Evolutionary conservation across 2,113 vertebrate genomes (phyloP).

Genomic region (Percopsis transmontana): DNA sequence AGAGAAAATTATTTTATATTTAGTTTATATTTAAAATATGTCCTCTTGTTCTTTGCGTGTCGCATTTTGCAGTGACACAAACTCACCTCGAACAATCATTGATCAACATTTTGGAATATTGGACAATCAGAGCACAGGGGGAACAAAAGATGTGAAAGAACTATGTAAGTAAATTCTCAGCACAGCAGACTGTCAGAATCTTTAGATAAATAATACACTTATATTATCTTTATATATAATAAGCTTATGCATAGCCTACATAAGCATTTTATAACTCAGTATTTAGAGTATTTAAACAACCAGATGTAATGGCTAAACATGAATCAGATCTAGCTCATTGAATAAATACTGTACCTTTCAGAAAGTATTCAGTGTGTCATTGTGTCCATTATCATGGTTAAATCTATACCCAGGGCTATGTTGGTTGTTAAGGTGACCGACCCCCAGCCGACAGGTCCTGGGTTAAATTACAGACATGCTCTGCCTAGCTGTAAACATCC

Average conservation of each 20-base stretch:
- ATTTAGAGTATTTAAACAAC: slow-evolving; percentile 17
- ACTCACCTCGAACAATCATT: too few species aligned
- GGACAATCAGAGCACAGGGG: neutral
- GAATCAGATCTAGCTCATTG: slow-evolving; percentile 28
- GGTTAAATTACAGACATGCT: too few species aligned
- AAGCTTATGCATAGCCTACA: too few species aligned
- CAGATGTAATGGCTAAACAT: slow-evolving; percentile 50
- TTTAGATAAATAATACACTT: too few species aligned
- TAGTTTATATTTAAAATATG: slow-evolving; percentile 12
- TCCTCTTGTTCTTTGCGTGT: too few species aligned
- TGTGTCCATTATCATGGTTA: slow-evolving; percentile 14
- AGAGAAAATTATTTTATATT: too few species aligned
- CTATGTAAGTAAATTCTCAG: neutral
- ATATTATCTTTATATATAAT: too few species aligned
- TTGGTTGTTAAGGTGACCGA: too few species aligned
- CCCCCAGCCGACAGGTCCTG: too few species aligned
- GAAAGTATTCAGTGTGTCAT: slow-evolving; percentile 14
- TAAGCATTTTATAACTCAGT: too few species aligned
- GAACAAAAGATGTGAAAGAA: neutral
- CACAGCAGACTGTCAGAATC: slow-evolving; percentile 1
- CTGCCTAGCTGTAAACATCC: too few species aligned
- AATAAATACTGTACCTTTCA: neutral
- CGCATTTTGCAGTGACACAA: too few species aligned
- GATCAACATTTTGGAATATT: neutral
- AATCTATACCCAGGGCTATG: slow-evolving; percentile 24